Evolutionary conservation across 1,140 invertebrate species (phyloP).

Genomic region (Drosophila kanapiae): DNA sequence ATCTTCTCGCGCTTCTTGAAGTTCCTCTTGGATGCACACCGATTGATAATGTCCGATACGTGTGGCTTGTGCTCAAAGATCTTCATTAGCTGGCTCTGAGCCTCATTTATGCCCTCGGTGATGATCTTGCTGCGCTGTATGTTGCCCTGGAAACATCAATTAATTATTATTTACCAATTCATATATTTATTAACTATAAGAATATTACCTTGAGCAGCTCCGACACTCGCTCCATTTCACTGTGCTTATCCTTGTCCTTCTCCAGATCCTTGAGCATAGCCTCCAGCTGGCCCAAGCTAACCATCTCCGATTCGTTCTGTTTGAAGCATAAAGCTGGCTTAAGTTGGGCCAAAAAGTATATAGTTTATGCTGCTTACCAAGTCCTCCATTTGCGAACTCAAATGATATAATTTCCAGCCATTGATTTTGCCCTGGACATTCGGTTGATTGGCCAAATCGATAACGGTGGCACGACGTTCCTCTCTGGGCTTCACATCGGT

Average conservation of each 20-base stretch:
- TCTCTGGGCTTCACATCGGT: constrained; percentile 95
- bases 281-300: constrained; percentile 89
- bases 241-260: constrained; percentile 87
- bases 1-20: constrained; percentile 94
- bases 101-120: constrained; percentile 95
- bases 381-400: constrained; percentile 96
- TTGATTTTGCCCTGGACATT: constrained; percentile 95
- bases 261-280: constrained; percentile 89
- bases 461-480: constrained; percentile 92
- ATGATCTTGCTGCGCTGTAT: constrained; percentile 97
- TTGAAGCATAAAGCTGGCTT: background rate
- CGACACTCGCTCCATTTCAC: constrained; percentile 90
- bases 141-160: constrained; percentile 90
- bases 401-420: constrained; percentile 97
- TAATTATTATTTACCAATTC: background rate
- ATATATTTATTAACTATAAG: no score
- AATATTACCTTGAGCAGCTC: constrained; percentile 90
- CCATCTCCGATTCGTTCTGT: constrained; percentile 67
- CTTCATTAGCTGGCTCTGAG: constrained; percentile 93
- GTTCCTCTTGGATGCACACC: constrained; percentile 95
- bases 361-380: constrained; percentile 87
- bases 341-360: background rate
- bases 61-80: constrained; percentile 96
- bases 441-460: constrained; percentile 95
- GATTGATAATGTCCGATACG: constrained; percentile 94